Evolutionary conservation across 2,113 vertebrate species (phyloP).

Genomic region (Columba janthina): DNA sequence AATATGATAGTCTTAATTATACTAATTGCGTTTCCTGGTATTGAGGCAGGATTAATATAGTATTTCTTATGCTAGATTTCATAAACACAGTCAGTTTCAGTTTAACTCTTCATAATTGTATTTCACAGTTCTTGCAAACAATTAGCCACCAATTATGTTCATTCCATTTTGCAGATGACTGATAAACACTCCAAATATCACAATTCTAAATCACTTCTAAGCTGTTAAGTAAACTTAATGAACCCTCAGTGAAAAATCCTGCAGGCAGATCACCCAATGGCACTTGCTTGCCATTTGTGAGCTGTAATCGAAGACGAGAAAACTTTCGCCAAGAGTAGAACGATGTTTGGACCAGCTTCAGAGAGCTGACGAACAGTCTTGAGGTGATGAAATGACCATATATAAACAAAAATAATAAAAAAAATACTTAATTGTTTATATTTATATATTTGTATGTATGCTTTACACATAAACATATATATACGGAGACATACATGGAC

Average conservation of each 20-base stretch:
- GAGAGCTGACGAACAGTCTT: background rate
- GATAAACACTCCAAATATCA: constrained; percentile 46
- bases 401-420: background rate
- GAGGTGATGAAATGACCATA: background rate
- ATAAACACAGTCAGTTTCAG: constrained; percentile 53
- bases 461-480: no score
- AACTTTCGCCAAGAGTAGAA: background rate
- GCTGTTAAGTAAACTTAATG: background rate
- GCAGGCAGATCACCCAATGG: background rate
- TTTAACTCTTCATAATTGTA: constrained; percentile 42
- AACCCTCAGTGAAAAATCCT: background rate
- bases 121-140: constrained; percentile 60
- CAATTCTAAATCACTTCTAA: constrained; percentile 32
- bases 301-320: background rate
- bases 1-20: constrained; percentile 60
- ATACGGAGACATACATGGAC: background rate
- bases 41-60: constrained; percentile 40
- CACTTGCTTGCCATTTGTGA: background rate
- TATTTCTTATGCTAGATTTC: constrained; percentile 45
- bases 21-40: constrained; percentile 32
- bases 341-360: background rate
- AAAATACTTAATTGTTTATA: no score
- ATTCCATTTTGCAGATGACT: constrained; percentile 41
- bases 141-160: constrained; percentile 65
- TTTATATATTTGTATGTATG: no score